Conservation (phyloP, 2,888 invertebrate species). For the Ochropleura leucogaster region DNA sequence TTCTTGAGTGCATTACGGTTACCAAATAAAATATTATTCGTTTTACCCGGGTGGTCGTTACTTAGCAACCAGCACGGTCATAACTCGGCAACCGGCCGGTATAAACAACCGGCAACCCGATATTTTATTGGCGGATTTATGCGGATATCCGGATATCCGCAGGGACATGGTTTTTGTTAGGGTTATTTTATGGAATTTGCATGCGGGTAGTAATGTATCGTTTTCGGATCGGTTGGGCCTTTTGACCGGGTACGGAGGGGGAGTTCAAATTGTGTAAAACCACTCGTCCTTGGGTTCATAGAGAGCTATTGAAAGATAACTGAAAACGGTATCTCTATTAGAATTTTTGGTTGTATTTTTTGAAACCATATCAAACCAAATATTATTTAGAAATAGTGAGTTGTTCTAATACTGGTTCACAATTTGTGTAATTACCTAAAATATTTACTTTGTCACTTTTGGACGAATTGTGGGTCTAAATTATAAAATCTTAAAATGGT, state of each 20-base stretch:
- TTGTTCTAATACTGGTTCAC: neutral
- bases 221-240: slow-evolving; percentile 47
- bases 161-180: slow-evolving; percentile 67
- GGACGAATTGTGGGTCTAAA: too few species aligned
- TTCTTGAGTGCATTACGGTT: slow-evolving; percentile 80
- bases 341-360: neutral
- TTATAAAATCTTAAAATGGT: too few species aligned
- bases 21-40: slow-evolving; percentile 76
- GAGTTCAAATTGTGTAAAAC: slow-evolving; percentile 20
- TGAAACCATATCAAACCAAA: neutral
- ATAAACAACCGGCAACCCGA: slow-evolving; percentile 74
- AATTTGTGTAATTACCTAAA: neutral
- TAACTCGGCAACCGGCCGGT: slow-evolving; percentile 72
- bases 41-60: slow-evolving; percentile 54
- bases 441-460: neutral
- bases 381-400: neutral
- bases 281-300: neutral
- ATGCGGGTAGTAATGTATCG: slow-evolving; percentile 54
- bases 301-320: neutral
- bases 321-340: neutral
- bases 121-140: slow-evolving; percentile 76
- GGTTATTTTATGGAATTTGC: slow-evolving; percentile 68
- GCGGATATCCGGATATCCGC: slow-evolving; percentile 72
- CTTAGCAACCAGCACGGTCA: slow-evolving; percentile 67
- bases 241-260: slow-evolving; percentile 23